These are phyloP conservation scores for Helogale parvula DNA, from an alignment of 2,113 vertebrate genomes.

Conservation along the genomic window DNA sequence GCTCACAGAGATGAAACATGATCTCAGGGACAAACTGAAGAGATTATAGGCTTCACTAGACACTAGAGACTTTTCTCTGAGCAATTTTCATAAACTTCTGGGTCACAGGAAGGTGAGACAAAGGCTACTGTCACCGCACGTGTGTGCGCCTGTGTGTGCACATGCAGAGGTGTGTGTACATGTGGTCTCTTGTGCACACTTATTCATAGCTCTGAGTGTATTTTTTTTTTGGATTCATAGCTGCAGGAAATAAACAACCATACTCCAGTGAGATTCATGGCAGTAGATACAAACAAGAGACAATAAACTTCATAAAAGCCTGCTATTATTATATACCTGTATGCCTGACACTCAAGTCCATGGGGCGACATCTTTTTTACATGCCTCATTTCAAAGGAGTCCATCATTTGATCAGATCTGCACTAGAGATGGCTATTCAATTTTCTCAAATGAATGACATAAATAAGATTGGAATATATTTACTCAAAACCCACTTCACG, in stretches of 20 bases:
- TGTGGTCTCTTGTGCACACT: background rate
- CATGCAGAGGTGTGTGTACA: background rate
- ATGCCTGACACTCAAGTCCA: background rate
- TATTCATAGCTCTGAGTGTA: background rate
- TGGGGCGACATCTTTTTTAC: background rate
- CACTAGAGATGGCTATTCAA: background rate
- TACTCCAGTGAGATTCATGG: background rate
- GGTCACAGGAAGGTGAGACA: constrained; percentile 37
- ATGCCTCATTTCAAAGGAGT: background rate
- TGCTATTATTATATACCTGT: background rate
- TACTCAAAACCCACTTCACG: background rate
- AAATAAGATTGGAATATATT: background rate
- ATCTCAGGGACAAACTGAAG: background rate
- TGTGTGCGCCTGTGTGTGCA: background rate
- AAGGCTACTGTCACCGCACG: background rate
- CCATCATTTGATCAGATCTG: background rate
- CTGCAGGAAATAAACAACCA: background rate
- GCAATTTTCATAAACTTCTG: constrained; percentile 39
- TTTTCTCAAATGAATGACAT: background rate
- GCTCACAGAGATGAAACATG: background rate
- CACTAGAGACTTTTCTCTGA: constrained; percentile 14
- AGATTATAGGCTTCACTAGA: constrained; percentile 55
- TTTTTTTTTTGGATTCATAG: background rate
- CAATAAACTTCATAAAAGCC: background rate
- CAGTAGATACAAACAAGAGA: background rate